Base-by-base conservation (phyloP, 2,888 invertebrate genomes). In the Caenorhabditis angaria region DNA sequence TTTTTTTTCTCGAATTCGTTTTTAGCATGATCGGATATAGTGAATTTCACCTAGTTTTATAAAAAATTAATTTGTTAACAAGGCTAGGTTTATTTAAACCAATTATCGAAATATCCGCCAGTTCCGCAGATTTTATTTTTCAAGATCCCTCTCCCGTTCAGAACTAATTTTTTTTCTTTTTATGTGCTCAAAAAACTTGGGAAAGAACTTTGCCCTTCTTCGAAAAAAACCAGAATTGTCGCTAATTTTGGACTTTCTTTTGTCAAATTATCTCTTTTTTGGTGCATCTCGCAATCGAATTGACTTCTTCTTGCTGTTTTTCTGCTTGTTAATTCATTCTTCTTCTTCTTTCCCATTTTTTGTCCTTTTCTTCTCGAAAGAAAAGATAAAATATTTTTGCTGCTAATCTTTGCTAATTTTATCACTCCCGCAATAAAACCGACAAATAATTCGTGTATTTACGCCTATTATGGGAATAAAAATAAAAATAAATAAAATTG, bases 161-260 rank as follows among this genome's bases (percentile, higher is more conserved):
- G n/a, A n/a, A n/a, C n/a, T n/a, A n/a, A n/a, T 14, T 14, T 41
- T 14, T 41, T 18, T 41, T 14, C 14, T 41, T 12, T 41, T 41
- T 41, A 18, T 14, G 41, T 41, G 41, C 41, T 10, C 41, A 12
- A 41, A 41, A 41, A 41, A 41, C 18, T 12, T 41, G n/a, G n/a
- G n/a, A n/a, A n/a, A n/a, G n/a, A n/a, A n/a, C n/a, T n/a, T n/a
- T n/a, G n/a, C 18, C 18, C 41, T 41, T 41, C 18, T 41, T 18
- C 41, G 41, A 41, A 41, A 41, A 41, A 41, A 41, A 3, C 41
- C 10, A 41, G 18, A 41, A 41, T 41, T 14, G 3, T 41, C 10
- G 14, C 41, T 41, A 41, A 41, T 41, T 41, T 41, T 41, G 41
- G 41, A 41, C 41, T 41, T 41, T 41, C 41, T 41, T 41, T 41